Conservation (phyloP, 2,113 vertebrate genomes). For the Myrmecobius fasciatus region DNA sequence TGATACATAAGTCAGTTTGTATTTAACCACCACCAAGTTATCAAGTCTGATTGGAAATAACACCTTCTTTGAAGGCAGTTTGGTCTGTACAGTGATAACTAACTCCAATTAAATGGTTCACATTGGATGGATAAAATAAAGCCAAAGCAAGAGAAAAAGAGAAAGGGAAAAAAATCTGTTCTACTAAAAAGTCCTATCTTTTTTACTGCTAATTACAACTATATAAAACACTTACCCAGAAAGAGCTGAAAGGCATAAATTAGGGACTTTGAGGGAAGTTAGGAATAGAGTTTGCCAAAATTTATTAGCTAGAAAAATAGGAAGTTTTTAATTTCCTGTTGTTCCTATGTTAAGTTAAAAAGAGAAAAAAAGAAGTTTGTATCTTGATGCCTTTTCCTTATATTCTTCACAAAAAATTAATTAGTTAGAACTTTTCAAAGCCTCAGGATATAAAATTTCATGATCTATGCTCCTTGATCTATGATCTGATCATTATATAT, state of each 20-base stretch:
- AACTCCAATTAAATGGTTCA: slow-evolving; percentile 3
- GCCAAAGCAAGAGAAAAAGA: background rate
- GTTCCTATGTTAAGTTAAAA: slow-evolving; percentile 9
- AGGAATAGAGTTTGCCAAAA: background rate
- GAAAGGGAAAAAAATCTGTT: background rate
- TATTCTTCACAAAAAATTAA: background rate
- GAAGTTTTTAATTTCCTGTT: background rate
- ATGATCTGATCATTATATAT: background rate
- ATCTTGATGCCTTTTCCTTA: background rate
- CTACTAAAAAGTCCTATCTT: background rate
- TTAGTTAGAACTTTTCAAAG: background rate
- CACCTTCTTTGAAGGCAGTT: background rate
- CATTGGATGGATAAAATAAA: slow-evolving; percentile 8
- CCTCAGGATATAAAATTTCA: background rate
- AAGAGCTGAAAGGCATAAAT: background rate
- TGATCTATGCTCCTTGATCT: background rate
- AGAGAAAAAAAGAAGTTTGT: background rate
- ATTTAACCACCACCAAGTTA: slow-evolving; percentile 33
- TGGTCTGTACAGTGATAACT: slow-evolving; percentile 1
- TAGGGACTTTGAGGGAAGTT: slow-evolving; percentile 5
- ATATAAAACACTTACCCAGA: background rate
- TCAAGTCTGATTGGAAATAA: background rate
- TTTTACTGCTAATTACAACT: slow-evolving; percentile 6
- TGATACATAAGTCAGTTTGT: slow-evolving; percentile 1
- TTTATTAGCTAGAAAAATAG: background rate